phyloP scores from a whole-genome alignment of 2,113 vertebrate species.

The Gambusia affinis region DNA sequence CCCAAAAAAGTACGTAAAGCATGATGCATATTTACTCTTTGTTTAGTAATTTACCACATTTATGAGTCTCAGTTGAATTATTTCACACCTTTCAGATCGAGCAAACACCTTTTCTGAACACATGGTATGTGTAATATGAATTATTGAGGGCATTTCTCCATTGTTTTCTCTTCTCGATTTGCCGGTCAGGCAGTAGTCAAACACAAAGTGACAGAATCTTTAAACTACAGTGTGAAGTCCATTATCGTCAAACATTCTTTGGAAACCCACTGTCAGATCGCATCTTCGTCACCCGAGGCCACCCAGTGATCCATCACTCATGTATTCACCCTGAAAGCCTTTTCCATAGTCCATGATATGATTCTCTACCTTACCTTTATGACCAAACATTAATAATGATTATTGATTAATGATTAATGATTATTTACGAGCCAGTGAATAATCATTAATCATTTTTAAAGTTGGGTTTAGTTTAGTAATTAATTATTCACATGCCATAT shows the following conservation, averaged over 20 bases:
- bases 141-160: not conserved
- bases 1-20: no score
- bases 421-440: no score
- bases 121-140: not conserved
- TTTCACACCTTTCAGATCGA: not conserved
- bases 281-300: conserved; percentile 60
- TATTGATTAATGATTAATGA: no score
- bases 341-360: conserved; percentile 40
- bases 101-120: not conserved
- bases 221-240: conserved; percentile 53
- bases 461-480: not conserved
- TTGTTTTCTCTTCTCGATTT: conserved; percentile 11
- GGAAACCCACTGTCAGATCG: conserved; percentile 62
- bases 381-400: not conserved
- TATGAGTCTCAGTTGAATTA: not conserved
- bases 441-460: not conserved
- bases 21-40: no score
- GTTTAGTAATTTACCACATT: not conserved
- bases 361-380: conserved; percentile 1
- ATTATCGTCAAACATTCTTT: conserved; percentile 70
- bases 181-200: conserved; percentile 23
- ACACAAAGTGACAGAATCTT: conserved; percentile 35
- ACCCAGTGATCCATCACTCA: conserved; percentile 39
- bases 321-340: conserved; percentile 52
- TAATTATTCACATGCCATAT: not conserved